Evolutionary conservation across 1,140 invertebrate species (phyloP).

Genomic region (Patella vulgata): DNA sequence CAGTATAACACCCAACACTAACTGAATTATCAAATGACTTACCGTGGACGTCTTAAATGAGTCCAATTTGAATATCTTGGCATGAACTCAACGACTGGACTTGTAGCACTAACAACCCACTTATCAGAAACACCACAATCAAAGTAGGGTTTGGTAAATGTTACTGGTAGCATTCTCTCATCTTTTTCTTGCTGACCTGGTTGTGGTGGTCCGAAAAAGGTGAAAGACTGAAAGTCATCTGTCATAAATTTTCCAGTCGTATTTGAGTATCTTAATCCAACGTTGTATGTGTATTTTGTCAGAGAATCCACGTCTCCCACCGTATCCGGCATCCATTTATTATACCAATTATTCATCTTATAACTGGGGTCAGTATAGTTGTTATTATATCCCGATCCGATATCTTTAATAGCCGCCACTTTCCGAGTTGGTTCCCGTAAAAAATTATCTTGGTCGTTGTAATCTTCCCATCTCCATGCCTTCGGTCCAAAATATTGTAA

Average conservation of each 20-base stretch:
- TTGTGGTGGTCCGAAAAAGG: conserved; percentile 61
- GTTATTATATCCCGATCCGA: conserved; percentile 70
- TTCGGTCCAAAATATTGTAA: conserved; percentile 93
- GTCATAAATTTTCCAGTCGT: conserved; percentile 76
- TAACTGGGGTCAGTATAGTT: conserved; percentile 93
- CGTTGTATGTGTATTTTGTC: conserved; percentile 45
- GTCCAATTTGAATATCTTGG: conserved; percentile 88
- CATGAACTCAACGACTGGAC: conserved; percentile 94
- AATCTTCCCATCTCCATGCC: conserved; percentile 73
- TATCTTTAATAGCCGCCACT: conserved; percentile 50
- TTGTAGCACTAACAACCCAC: conserved; percentile 92
- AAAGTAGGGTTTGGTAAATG: conserved; percentile 94
- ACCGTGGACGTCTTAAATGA: conserved; percentile 95
- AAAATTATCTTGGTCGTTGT: conserved; percentile 58
- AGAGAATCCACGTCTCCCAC: conserved; percentile 33
- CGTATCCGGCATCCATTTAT: conserved; percentile 43
- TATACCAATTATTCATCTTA: conserved; percentile 78
- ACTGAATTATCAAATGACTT: no score
- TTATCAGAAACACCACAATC: conserved; percentile 95
- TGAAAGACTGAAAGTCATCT: conserved; percentile 38
- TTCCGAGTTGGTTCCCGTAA: conserved; percentile 61
- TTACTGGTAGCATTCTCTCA: conserved; percentile 85
- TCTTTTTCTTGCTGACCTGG: conserved; percentile 47
- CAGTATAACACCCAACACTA: no score
- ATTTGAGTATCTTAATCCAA: conserved; percentile 72